phyloP scores from a whole-genome alignment of 2,797 vertebrate species.

The Rhyacichthys aspro region DNA sequence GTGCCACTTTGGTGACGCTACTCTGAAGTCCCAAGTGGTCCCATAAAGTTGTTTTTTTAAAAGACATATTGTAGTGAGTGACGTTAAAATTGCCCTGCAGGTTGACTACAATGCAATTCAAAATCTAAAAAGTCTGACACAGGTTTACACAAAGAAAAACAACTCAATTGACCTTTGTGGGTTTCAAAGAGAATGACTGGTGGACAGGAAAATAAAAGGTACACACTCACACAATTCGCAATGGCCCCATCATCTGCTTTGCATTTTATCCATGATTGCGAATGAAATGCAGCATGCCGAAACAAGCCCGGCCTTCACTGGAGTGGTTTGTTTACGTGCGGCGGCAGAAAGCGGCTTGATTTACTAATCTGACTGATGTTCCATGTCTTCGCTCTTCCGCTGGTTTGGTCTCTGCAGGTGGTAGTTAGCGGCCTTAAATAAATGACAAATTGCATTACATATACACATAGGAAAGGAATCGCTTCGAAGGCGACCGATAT shows the following conservation, averaged over 20 bases:
- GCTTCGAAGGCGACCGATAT: neutral
- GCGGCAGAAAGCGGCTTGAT: conserved; percentile 47
- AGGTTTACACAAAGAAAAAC: no score
- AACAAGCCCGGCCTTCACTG: conserved; percentile 42
- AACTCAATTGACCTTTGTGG: neutral
- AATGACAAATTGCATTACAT: conserved; percentile 12
- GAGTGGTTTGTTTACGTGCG: conserved; percentile 63
- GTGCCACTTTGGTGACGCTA: no score
- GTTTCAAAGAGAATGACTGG: conserved; percentile 25
- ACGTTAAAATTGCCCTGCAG: no score
- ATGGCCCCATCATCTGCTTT: conserved; percentile 14
- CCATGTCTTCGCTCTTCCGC: conserved; percentile 30
- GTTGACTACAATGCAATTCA: no score
- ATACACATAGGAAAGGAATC: neutral
- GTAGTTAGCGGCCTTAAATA: conserved; percentile 44
- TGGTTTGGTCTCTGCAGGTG: conserved; percentile 42
- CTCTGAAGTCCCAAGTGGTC: no score
- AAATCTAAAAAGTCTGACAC: no score
- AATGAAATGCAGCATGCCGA: conserved; percentile 41
- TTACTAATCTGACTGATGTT: conserved; percentile 50
- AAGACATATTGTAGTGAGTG: no score
- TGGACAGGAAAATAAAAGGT: conserved; percentile 19
- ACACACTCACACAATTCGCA: conserved; percentile 9
- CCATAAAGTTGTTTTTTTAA: no score
- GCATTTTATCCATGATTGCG: conserved; percentile 48